Percentiles rank a stretch among this genome's conserved stretches.
Conservation (phyloP, 2,113 vertebrate species). For the Sapayoa aenigma region DNA sequence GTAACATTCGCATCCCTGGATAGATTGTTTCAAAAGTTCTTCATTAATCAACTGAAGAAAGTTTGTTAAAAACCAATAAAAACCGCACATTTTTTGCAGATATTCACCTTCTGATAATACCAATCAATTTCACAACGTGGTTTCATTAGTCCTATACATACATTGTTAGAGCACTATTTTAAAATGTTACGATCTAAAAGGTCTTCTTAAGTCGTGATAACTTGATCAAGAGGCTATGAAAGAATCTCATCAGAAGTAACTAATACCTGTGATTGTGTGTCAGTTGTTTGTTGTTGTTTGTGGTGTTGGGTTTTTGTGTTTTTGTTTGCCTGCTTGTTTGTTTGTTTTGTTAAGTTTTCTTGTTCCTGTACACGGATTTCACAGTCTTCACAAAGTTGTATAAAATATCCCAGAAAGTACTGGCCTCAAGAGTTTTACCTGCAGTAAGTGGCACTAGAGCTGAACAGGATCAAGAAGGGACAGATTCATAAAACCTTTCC, state of each 20-base stretch:
- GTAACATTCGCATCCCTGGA: slow-evolving; percentile 29
- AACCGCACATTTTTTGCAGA: background rate
- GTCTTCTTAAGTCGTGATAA: background rate
- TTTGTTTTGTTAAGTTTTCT: background rate
- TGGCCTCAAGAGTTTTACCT: background rate
- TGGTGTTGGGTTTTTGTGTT: background rate
- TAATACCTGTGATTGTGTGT: background rate
- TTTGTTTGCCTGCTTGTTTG: background rate
- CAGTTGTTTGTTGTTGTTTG: background rate
- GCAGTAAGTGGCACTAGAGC: background rate
- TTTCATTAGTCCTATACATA: background rate
- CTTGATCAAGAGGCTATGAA: background rate
- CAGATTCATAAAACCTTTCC: background rate
- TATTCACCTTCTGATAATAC: background rate
- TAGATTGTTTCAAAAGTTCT: slow-evolving; percentile 64
- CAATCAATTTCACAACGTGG: background rate
- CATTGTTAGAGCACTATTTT: background rate
- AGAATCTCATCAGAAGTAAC: background rate
- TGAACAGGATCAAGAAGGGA: background rate
- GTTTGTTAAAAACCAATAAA: background rate
- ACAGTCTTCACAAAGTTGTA: background rate
- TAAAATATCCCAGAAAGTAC: background rate
- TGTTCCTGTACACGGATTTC: background rate
- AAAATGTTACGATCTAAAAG: background rate
- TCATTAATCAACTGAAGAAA: slow-evolving; percentile 51